phyloP scores from a whole-genome alignment of 2,888 invertebrate species.

The Xylophagus ater region DNA sequence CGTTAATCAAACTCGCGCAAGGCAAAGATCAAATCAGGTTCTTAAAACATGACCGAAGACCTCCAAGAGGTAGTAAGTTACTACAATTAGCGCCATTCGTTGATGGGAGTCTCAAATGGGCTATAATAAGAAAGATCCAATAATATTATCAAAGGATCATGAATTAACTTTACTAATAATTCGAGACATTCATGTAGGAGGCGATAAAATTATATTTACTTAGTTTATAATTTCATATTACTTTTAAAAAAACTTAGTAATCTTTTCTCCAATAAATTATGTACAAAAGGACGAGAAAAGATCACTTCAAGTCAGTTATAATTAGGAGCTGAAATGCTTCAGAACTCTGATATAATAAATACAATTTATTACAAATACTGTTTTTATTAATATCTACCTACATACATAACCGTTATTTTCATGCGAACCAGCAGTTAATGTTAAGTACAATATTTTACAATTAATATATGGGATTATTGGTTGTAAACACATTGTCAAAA shows the following conservation, averaged over 20 bases:
- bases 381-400: no score
- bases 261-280: no score
- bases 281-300: no score
- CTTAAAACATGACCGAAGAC: background rate
- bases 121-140: conserved; percentile 18
- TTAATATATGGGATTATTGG: conserved; percentile 9
- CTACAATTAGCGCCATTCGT: conserved; percentile 15
- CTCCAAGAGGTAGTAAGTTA: background rate
- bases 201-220: no score
- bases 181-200: no score
- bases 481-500: background rate
- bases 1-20: conserved; percentile 9
- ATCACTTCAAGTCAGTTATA: no score
- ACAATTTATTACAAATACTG: no score
- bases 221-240: no score
- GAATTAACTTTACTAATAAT: background rate
- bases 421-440: background rate
- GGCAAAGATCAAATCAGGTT: background rate
- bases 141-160: conserved; percentile 18
- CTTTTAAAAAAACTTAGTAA: no score
- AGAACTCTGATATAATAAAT: no score
- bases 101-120: conserved; percentile 15
- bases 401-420: background rate
- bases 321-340: no score
- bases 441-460: background rate